A percentile compares a stretch with the other conserved stretches of the same genome.
Conservation (phyloP, 2,113 vertebrate genomes). For the Poeciliopsis occidentalis region DNA sequence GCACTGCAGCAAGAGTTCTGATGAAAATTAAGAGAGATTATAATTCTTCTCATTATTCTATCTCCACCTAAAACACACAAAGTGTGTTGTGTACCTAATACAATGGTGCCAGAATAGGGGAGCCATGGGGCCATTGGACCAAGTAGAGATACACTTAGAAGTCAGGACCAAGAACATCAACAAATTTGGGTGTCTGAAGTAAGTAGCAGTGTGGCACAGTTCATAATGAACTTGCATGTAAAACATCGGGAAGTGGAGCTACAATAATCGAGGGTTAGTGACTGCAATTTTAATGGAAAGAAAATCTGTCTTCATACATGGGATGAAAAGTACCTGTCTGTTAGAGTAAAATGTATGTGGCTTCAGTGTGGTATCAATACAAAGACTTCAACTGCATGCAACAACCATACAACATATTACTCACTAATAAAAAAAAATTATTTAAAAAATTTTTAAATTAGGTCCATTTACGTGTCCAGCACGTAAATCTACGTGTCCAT, state of each 20-base stretch:
- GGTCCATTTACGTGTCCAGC: too few species aligned
- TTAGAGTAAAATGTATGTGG: conserved; percentile 30
- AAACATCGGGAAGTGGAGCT: conserved; percentile 50
- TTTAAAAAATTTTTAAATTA: conserved; percentile 55
- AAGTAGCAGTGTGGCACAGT: conserved; percentile 44
- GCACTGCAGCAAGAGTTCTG: too few species aligned
- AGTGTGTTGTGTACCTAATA: too few species aligned
- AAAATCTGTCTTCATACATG: conserved; percentile 36
- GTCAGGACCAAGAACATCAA: conserved; percentile 36
- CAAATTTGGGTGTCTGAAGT: conserved; percentile 30
- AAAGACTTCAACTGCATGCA: conserved; percentile 70
- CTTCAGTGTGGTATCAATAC: conserved; percentile 43
- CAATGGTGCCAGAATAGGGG: too few species aligned
- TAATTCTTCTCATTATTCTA: too few species aligned
- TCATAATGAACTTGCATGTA: conserved; percentile 37
- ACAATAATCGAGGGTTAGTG: conserved; percentile 34
- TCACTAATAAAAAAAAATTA: conserved; percentile 14
- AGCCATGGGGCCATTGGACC: too few species aligned
- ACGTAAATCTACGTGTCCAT: too few species aligned
- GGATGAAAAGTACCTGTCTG: conserved; percentile 14
- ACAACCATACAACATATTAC: conserved; percentile 57
- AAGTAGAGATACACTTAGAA: conserved; percentile 40
- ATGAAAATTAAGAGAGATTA: too few species aligned
- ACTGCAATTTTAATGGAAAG: conserved; percentile 13
- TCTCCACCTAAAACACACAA: too few species aligned